Evolutionary conservation across 2,888 invertebrate genomes (phyloP), one percentile per base, ranked within the genome.

Genomic region (Perithous albicinctus): DNA sequence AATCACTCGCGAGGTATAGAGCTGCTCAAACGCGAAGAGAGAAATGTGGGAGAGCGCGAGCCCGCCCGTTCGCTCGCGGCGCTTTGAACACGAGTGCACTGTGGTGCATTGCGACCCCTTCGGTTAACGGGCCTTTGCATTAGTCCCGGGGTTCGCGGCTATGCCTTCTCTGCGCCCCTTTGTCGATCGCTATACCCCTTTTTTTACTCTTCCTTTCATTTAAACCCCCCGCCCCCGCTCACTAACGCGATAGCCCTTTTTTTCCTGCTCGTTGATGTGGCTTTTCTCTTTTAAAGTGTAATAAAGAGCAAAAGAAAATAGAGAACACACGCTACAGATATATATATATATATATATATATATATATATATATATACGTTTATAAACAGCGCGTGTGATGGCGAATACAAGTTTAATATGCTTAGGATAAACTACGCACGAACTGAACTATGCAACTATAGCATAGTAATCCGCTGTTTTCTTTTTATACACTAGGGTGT

Each of bases 71-170:
- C n/a, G n/a, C n/a, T n/a, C 29, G n/a, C 56, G 26, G 26, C 23
- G 12, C 29, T 56, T 56, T 56, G 29, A 26, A n/a, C 29, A 1
- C 26, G 41, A 15, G 70, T 15, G 70, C 51, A 43, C 38, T 26
- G 8, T 38, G 61, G 29, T 76, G 48, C 48, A 67, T 23, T 46
- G 32, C 76, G 67, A 72, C 59, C 67, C 67, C 23, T 54, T 41
- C 64, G 56, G 64, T 64, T 78, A 81, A 78, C 78, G 82, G 63
- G 82, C 82, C 83, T 82, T 84, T 84, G 84, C 85, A 86, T 84
- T 70, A 70, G 85, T 85, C 74, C 83, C 84, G 82, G 78, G 46
- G 56, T 46, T 77, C 48, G 48, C 69, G 74, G 78, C 54, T 64
- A 48, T 72, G 54, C 54, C 48, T 63, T 75, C 15, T 63, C 15